Percentiles rank a stretch among this genome's conserved stretches.
phyloP scores from a whole-genome alignment of 2,888 invertebrate species.

The Portevinia maculata region DNA sequence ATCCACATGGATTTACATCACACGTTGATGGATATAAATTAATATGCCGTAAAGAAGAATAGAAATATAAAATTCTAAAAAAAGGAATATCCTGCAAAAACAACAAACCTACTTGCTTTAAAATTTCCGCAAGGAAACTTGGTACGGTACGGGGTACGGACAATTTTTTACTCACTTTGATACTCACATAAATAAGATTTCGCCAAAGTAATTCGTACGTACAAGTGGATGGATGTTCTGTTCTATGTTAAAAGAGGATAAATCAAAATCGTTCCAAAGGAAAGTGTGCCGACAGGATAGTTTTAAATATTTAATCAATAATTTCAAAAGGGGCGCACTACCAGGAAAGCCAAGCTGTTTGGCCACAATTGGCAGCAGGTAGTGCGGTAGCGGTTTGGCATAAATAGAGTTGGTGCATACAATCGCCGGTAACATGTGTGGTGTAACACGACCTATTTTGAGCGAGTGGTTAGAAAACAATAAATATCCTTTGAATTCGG shows the following conservation, averaged over 20 bases:
- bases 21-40: constrained; percentile 62
- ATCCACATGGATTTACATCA: constrained; percentile 59
- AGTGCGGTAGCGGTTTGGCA: constrained; percentile 32
- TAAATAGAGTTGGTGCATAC: constrained; percentile 38
- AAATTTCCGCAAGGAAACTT: constrained; percentile 29
- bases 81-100: constrained; percentile 12
- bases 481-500: constrained; percentile 62
- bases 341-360: constrained; percentile 24
- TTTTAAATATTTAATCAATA: constrained; percentile 69
- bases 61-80: constrained; percentile 38
- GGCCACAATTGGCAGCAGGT: constrained; percentile 67
- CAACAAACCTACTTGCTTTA: constrained; percentile 15
- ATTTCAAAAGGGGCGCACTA: constrained; percentile 18
- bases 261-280: constrained; percentile 62
- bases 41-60: constrained; percentile 44
- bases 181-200: constrained; percentile 46
- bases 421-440: constrained; percentile 51
- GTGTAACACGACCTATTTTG: constrained; percentile 18
- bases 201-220: constrained; percentile 27
- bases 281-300: constrained; percentile 57
- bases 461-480: constrained; percentile 52
- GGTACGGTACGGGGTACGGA: background rate
- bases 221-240: background rate
- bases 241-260: constrained; percentile 38
- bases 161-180: constrained; percentile 5